phyloP scores from a whole-genome alignment of 2,888 invertebrate species.

The Phragmatobia fuliginosa region DNA sequence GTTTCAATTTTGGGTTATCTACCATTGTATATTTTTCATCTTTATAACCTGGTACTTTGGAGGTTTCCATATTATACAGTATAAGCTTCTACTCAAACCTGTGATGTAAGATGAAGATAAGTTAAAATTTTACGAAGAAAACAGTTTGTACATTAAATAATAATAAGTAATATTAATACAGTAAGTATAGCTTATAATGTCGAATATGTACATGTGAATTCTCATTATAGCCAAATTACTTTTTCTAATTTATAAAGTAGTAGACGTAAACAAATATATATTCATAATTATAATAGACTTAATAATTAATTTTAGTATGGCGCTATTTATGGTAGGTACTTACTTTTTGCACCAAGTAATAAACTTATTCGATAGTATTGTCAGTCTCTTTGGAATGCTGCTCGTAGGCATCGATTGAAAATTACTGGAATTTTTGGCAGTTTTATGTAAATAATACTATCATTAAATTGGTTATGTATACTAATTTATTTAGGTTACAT shows the following conservation, averaged over 20 bases:
- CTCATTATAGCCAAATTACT: constrained; percentile 61
- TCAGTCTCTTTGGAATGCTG: too few relatives aligned
- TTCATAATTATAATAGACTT: too few relatives aligned
- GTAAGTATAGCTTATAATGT: constrained; percentile 14
- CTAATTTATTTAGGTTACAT: not conserved
- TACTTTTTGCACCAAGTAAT: not conserved
- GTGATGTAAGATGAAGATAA: constrained; percentile 23
- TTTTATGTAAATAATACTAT: not conserved
- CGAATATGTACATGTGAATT: constrained; percentile 63
- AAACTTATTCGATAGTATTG: too few relatives aligned
- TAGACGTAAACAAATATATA: too few relatives aligned
- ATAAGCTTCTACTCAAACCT: constrained; percentile 74
- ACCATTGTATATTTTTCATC: constrained; percentile 84
- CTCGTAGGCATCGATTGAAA: too few relatives aligned
- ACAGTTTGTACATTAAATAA: not conserved
- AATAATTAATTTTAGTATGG: not conserved
- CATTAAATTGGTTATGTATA: too few relatives aligned
- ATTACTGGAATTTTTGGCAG: too few relatives aligned
- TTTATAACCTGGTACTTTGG: constrained; percentile 85
- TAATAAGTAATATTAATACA: constrained; percentile 2
- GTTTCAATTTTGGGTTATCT: constrained; percentile 85
- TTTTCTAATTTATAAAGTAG: not conserved
- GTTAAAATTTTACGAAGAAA: not conserved
- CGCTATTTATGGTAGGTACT: not conserved
- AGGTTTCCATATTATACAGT: constrained; percentile 87